A percentile compares a stretch with the other conserved stretches of the same genome.
phyloP scores from a whole-genome alignment of 2,888 invertebrate genomes.

The Esperia sulphurella region DNA sequence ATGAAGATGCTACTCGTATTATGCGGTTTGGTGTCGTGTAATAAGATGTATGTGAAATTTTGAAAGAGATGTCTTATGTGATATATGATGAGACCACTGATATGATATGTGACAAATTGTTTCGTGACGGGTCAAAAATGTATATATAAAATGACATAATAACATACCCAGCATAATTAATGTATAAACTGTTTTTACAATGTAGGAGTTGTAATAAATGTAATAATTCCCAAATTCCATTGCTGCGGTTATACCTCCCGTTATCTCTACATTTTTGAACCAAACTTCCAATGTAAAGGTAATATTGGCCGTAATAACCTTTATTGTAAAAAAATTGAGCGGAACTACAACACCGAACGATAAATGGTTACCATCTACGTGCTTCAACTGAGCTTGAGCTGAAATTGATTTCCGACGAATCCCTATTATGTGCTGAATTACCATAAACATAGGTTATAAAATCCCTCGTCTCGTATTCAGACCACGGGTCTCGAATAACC shows the following conservation, averaged over 20 bases:
- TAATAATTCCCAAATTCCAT: neutral
- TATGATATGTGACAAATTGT: no score
- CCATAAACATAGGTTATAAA: constrained; percentile 29
- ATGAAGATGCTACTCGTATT: no score
- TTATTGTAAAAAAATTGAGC: constrained; percentile 14
- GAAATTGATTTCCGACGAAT: constrained; percentile 21
- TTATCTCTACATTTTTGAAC: constrained; percentile 3
- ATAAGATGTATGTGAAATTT: no score
- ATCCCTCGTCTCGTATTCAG: constrained; percentile 23
- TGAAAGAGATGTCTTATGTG: no score
- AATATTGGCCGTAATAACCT: constrained; percentile 10
- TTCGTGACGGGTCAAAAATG: no score
- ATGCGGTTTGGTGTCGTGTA: no score
- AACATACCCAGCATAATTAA: no score
- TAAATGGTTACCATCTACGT: constrained; percentile 23
- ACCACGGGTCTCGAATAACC: constrained; percentile 14
- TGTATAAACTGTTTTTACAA: no score
- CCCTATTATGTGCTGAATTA: constrained; percentile 29
- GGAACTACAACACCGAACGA: constrained; percentile 17
- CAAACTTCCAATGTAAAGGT: constrained; percentile 4
- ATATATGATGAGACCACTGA: no score
- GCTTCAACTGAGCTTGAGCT: constrained; percentile 18
- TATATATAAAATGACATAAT: no score
- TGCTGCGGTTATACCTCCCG: constrained; percentile 6
- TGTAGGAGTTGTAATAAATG: no score